phyloP scores from a whole-genome alignment of 2,888 invertebrate species.

The Aphodius granarius region DNA sequence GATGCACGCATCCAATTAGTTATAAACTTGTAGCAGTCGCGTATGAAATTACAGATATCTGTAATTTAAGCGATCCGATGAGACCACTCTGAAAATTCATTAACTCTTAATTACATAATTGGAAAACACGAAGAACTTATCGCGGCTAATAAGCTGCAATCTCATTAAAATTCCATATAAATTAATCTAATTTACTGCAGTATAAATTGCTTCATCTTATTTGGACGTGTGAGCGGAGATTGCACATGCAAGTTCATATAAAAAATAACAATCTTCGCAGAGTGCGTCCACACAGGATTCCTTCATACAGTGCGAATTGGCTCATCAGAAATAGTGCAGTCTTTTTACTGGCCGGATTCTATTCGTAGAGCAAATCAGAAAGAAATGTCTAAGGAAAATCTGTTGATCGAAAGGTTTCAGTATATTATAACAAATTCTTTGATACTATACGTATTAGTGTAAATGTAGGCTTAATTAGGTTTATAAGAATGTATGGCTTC shows the following conservation, averaged over 20 bases:
- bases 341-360: too few species aligned
- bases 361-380: too few species aligned
- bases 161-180: constrained; percentile 9
- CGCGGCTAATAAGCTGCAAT: background rate
- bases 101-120: constrained; percentile 12
- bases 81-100: constrained; percentile 1
- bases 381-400: too few species aligned
- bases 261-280: too few species aligned
- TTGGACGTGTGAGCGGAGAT: background rate
- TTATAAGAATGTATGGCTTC: too few species aligned
- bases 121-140: background rate
- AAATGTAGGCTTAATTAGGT: too few species aligned
- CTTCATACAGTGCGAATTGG: too few species aligned
- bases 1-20: constrained; percentile 4
- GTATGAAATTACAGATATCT: constrained; percentile 12
- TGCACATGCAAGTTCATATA: background rate
- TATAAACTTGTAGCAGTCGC: constrained; percentile 3
- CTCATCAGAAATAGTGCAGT: too few species aligned
- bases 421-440: too few species aligned
- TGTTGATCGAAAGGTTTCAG: too few species aligned
- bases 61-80: background rate
- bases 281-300: too few species aligned
- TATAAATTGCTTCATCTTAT: background rate
- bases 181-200: background rate
- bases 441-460: too few species aligned